Evolutionary conservation across 2,888 invertebrate species (phyloP).

Genomic region (Rhagonycha lutea): DNA sequence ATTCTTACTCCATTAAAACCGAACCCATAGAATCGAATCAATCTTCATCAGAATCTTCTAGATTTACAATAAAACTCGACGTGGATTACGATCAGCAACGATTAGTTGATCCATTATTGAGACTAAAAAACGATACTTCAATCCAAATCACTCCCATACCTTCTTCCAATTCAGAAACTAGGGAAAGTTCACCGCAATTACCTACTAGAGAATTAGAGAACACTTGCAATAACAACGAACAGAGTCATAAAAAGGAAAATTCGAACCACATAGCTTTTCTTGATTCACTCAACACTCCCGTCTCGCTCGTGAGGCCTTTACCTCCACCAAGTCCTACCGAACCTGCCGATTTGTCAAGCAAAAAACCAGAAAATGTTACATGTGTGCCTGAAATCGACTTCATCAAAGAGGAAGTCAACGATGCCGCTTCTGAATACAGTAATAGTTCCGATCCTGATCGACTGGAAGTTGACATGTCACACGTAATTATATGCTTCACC

Average conservation of each 20-base stretch:
- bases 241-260: constrained; percentile 11
- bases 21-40: not conserved
- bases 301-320: constrained; percentile 8
- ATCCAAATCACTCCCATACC: constrained; percentile 42
- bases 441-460: constrained; percentile 76
- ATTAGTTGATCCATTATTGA: constrained; percentile 28
- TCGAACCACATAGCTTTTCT: not conserved
- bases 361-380: constrained; percentile 50
- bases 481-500: constrained; percentile 42
- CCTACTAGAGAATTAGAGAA: constrained; percentile 6
- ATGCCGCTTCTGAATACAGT: constrained; percentile 60
- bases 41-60: constrained; percentile 32
- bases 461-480: constrained; percentile 71
- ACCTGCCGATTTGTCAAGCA: constrained; percentile 53
- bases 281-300: not conserved
- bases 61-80: constrained; percentile 37
- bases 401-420: constrained; percentile 50
- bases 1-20: not conserved
- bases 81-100: constrained; percentile 30
- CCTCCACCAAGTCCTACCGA: constrained; percentile 34
- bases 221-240: constrained; percentile 15
- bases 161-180: constrained; percentile 6
- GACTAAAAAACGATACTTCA: constrained; percentile 32
- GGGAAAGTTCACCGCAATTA: constrained; percentile 12
- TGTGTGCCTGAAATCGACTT: constrained; percentile 53